These are phyloP conservation scores for Amblyopsis hoosieri DNA, from an alignment of 2,797 vertebrate genomes.

Conservation along the genomic window DNA sequence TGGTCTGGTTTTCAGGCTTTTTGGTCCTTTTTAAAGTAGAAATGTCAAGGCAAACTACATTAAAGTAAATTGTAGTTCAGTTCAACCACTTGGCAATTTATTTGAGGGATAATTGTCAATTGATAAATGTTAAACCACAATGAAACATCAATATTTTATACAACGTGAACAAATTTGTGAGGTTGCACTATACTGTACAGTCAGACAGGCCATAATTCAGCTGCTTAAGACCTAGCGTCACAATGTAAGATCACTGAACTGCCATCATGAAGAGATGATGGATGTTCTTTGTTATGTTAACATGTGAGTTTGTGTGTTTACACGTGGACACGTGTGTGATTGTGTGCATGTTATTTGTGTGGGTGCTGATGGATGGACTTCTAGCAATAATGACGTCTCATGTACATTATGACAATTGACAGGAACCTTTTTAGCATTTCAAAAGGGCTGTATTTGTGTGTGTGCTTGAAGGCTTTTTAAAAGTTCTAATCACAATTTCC, in stretches of 20 bases:
- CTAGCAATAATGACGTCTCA: constrained; percentile 29
- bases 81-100: not conserved
- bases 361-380: constrained; percentile 50
- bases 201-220: constrained; percentile 13
- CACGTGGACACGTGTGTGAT: constrained; percentile 6
- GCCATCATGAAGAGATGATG: constrained; percentile 21
- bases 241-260: constrained; percentile 14
- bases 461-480: constrained; percentile 12
- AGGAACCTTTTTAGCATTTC: constrained; percentile 28
- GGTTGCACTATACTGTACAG: constrained; percentile 3
- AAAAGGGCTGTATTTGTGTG: constrained; percentile 18
- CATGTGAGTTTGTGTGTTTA: constrained; percentile 29
- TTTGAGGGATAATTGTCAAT: constrained; percentile 8
- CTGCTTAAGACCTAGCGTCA: constrained; percentile 19
- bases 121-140: constrained; percentile 18
- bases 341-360: constrained; percentile 22
- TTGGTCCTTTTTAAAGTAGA: no score
- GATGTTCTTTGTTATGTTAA: constrained; percentile 17
- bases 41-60: constrained; percentile 5
- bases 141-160: constrained; percentile 18
- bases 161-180: constrained; percentile 18
- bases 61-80: constrained; percentile 10
- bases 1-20: no score
- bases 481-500: not conserved
- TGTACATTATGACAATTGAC: constrained; percentile 45